Percentiles rank a stretch among this genome's conserved stretches.
Conservation (phyloP, 2,113 vertebrate genomes). For the Anser cygnoides region DNA sequence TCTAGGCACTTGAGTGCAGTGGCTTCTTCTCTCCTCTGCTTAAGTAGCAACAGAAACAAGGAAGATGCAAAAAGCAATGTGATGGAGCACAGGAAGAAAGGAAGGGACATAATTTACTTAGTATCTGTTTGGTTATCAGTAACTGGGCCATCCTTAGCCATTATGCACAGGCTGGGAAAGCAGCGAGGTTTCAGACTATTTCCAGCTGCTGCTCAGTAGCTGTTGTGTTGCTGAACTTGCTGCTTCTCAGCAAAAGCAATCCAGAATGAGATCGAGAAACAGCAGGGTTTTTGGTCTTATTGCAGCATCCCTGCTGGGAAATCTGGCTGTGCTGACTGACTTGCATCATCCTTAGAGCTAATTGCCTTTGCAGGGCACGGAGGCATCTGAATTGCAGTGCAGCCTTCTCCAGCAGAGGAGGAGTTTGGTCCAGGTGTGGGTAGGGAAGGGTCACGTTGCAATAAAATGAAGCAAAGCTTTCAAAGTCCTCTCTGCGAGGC, state of each 20-base stretch:
- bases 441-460: fast-evolving
- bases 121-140: background rate
- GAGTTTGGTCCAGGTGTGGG: background rate
- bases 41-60: background rate
- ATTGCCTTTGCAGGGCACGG: background rate
- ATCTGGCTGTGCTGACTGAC: background rate
- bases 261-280: background rate
- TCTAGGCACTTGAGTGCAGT: background rate
- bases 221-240: background rate
- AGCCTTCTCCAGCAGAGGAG: background rate
- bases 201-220: background rate
- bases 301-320: background rate
- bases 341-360: background rate
- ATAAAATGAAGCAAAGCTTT: background rate
- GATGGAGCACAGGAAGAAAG: background rate
- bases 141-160: background rate
- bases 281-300: background rate
- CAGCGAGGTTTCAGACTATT: background rate
- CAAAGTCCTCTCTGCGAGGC: fast-evolving
- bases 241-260: background rate
- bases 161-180: background rate
- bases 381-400: fast-evolving
- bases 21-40: background rate
- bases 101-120: background rate
- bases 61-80: background rate